Evolutionary conservation across 2,888 invertebrate species (phyloP).

Genomic region (Amphipyra berbera): DNA sequence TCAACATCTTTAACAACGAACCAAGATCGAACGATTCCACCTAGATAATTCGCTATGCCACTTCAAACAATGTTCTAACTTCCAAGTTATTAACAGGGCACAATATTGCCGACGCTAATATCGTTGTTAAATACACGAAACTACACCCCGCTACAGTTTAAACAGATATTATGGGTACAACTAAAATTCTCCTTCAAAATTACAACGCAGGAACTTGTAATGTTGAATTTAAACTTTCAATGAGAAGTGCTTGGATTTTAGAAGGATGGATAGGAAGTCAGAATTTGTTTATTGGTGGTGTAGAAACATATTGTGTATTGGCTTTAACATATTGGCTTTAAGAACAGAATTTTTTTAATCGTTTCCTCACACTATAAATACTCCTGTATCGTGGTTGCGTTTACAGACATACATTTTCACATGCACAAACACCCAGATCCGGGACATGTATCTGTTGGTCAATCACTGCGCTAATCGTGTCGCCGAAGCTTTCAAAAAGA

Average conservation of each 20-base stretch:
- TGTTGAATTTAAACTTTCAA: slow-evolving; percentile 55
- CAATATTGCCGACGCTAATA: slow-evolving; percentile 33
- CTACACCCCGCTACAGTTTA: slow-evolving; percentile 34
- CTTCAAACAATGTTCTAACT: slow-evolving; percentile 7
- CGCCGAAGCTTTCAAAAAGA: no score
- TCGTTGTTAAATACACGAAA: slow-evolving; percentile 38
- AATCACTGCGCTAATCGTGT: no score
- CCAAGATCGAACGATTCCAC: not conserved
- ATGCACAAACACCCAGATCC: no score
- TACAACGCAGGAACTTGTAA: slow-evolving; percentile 50
- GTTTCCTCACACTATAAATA: no score
- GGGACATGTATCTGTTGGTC: no score
- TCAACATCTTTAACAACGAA: no score
- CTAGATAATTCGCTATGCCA: slow-evolving; percentile 2
- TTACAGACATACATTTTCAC: no score
- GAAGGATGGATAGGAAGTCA: slow-evolving; percentile 22
- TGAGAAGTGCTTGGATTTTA: slow-evolving; percentile 27
- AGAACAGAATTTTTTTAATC: no score
- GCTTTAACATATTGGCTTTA: no score
- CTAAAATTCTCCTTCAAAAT: slow-evolving; percentile 54
- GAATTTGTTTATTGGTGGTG: not conserved
- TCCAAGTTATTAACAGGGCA: slow-evolving; percentile 17
- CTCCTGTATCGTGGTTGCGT: no score
- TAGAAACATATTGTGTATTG: no score
- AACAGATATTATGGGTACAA: slow-evolving; percentile 44